Base-by-base conservation (phyloP, 2,113 vertebrate genomes). In the Ovibos moschatus region DNA sequence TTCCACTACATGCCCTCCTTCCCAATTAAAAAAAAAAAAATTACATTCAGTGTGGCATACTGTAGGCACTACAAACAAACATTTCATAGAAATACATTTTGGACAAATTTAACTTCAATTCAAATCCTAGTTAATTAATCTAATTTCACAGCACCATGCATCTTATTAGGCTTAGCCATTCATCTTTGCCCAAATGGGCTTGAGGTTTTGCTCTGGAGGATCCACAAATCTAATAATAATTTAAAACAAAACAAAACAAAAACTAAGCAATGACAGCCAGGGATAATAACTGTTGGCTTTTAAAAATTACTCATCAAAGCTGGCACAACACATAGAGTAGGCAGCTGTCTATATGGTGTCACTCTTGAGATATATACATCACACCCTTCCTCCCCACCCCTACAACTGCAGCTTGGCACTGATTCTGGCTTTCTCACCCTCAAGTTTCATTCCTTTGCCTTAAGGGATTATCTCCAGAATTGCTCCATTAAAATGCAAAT, bases 401-500 rank as follows among this genome's bases (percentile, higher is more conserved):
- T 13, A 76, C 74, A 84, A 74, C 16, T 58, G 40, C 64, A 97
- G 86, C 14, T 82, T 85, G 90, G 74, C 36, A 19, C 19, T 40
- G 27, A 97, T n/a, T 78, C 36, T 87, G 36, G 25, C n/a, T 97
- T 97, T 92, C 74, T 96, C 86, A 94, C 36, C 93, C 94, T 96
- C 64, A 95, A 97, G 67, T 96, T 89, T 94, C 91, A 92, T 94
- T 94, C 58, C 27, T 93, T 94, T 83, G 93, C 85, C 94, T 97
- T 95, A 94, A 95, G 55, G 94, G 88, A 97, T 94, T 97, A 57
- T 85, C 78, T 97, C 64, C 40, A 97, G 81, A 97, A 97, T 71
- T 97, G 81, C 67, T 93, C 94, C 88, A 97, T 98, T 97, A 97
- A 98, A 97, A 98, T 97, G 97, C 97, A 98, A 97, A 97, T 97